A percentile compares a stretch with the other conserved stretches of the same genome.
Conservation (phyloP, 2,113 vertebrate genomes). For the Nothoprocta pentlandii region DNA sequence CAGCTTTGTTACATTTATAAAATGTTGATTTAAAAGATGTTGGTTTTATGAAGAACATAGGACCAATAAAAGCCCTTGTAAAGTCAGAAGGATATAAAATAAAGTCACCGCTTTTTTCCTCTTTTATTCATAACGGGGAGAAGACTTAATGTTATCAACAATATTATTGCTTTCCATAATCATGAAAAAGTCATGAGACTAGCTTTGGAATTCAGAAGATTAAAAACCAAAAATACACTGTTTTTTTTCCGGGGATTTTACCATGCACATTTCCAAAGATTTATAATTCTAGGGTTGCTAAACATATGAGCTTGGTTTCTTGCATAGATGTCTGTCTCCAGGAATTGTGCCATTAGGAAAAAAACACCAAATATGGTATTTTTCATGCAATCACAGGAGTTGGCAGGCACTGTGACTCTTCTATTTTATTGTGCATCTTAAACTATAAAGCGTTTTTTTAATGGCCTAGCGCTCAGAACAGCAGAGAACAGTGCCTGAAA, state of each 20-base stretch:
- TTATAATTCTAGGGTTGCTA: conserved; percentile 27
- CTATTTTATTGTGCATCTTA: conserved; percentile 43
- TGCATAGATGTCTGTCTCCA: neutral
- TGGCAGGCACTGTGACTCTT: neutral
- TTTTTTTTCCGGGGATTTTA: neutral
- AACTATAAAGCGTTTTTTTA: neutral
- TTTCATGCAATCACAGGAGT: neutral
- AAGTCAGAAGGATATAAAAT: neutral
- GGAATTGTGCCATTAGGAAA: conserved; percentile 26
- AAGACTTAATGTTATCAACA: neutral
- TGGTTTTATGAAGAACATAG: neutral
- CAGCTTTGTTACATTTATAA: neutral
- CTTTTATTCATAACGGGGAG: neutral
- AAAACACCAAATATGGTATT: conserved; percentile 26
- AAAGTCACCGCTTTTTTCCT: neutral
- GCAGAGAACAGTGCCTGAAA: neutral
- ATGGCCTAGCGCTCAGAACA: neutral
- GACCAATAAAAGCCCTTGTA: neutral
- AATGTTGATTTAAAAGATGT: neutral
- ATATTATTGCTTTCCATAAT: neutral
- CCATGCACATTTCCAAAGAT: neutral
- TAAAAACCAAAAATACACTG: neutral
- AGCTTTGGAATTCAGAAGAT: conserved; percentile 6
- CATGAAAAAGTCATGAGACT: neutral
- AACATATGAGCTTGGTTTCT: neutral